Base-by-base conservation (phyloP, 2,888 invertebrate genomes). In the Lagria hirta region DNA sequence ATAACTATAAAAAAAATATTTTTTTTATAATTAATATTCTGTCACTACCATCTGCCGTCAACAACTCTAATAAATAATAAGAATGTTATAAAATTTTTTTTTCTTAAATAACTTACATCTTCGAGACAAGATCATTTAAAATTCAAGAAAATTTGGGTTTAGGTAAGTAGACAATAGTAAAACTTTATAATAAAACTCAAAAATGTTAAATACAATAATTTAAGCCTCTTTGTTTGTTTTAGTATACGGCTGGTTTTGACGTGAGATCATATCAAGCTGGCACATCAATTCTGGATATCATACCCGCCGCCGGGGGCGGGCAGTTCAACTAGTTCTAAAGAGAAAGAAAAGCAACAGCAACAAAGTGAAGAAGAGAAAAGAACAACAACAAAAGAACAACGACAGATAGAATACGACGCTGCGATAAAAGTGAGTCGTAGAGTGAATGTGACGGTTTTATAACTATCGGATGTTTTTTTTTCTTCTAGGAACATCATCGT, bases 251-350 rank as follows among this genome's bases (percentile, higher is more conserved):
- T 21, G 42, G 26, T 35, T 32, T 44, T 27, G 24, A 17, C 20
- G 12, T 15, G 18, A 18, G 28, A 53, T 37, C 27, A 27, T 30
- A 42, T 70, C 79, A 84, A 84, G 75, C 84, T 87, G 87, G 87
- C 87, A 78, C 86, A 86, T 74, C 86, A 87, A 78, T 87, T 87
- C 76, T 87, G 87, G 87, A 86, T 87, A 69, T 86, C 86, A 50
- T 86, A 85, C 75, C 85, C 86, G 76, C 86, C 86, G 65, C 85
- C 85, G 64, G 83, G 84, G 75, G 84, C 84, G 75, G 79, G 80
- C 69, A 68, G 73, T 64, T 74, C 73, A 55, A 76, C 79, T 65
- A 76, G 77, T 62, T 77, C 78, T 66, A 79, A 79, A 65, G 81
- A 80, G 65, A 77, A 78, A 66, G 80, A 80, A 69, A 76, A 80